These are phyloP conservation scores for Thaleichthys pacificus DNA, from an alignment of 2,797 vertebrate genomes.

Conservation along the genomic window DNA sequence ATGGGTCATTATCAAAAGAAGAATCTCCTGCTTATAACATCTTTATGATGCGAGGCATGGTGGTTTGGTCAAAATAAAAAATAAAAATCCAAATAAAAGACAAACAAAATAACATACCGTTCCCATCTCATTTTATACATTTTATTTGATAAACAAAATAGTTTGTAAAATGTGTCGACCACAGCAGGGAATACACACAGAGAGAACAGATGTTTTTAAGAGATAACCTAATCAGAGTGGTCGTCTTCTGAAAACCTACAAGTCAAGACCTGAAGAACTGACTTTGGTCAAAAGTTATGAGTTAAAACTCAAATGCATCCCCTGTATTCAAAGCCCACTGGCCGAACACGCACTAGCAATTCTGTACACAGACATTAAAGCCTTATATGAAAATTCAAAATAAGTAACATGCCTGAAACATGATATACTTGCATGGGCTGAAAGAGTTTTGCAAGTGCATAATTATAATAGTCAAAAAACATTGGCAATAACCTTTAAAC, in stretches of 20 bases:
- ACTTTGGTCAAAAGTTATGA: neutral
- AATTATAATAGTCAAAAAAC: conserved; percentile 11
- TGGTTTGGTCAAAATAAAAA: too few relatives aligned
- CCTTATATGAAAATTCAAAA: conserved; percentile 10
- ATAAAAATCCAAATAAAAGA: neutral
- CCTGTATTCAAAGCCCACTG: conserved; percentile 1
- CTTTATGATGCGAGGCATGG: too few relatives aligned
- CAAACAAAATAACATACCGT: too few relatives aligned
- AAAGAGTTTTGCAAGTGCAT: conserved; percentile 20
- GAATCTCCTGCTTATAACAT: too few relatives aligned
- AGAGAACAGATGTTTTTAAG: neutral
- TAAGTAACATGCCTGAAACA: conserved; percentile 12
- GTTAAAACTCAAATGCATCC: conserved; percentile 16
- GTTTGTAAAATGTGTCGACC: conserved; percentile 47
- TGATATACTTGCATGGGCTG: conserved; percentile 15
- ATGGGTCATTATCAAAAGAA: neutral
- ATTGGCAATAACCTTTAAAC: conserved; percentile 66
- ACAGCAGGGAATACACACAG: conserved; percentile 25
- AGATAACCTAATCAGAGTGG: neutral
- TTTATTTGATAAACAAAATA: conserved; percentile 62
- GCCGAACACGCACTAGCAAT: conserved; percentile 2
- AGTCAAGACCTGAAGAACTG: too few relatives aligned
- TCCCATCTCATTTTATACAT: conserved; percentile 28
- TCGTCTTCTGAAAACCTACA: neutral
- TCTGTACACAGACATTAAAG: conserved; percentile 8